Conservation (phyloP, 2,888 invertebrate genomes). For the Eretmocerus hayati region DNA sequence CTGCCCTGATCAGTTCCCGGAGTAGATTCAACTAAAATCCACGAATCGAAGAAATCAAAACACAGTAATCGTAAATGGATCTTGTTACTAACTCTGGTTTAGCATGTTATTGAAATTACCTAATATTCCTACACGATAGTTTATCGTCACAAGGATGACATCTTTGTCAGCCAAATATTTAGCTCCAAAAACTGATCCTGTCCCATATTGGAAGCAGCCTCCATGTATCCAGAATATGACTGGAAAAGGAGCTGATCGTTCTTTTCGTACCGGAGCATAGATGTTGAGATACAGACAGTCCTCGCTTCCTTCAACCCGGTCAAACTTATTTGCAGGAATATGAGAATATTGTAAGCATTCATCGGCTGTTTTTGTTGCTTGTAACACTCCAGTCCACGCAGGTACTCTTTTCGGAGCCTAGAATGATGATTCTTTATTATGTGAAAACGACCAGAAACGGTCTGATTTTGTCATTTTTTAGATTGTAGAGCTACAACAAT, state of each 20-base stretch:
- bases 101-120: slow-evolving; percentile 6
- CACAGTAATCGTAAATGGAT: no score
- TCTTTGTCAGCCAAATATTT: slow-evolving; percentile 57
- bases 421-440: no score
- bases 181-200: slow-evolving; percentile 47
- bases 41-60: no score
- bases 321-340: slow-evolving; percentile 22
- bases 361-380: slow-evolving; percentile 34
- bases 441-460: no score
- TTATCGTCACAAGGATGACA: slow-evolving; percentile 61
- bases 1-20: no score
- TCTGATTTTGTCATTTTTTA: no score
- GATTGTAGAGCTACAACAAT: no score
- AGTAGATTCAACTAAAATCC: no score
- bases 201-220: slow-evolving; percentile 48
- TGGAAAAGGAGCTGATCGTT: slow-evolving; percentile 27
- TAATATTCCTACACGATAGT: slow-evolving; percentile 65
- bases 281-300: slow-evolving; percentile 41
- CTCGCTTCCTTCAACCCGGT: slow-evolving; percentile 35
- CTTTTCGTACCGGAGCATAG: slow-evolving; percentile 31
- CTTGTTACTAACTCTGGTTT: neutral
- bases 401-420: slow-evolving; percentile 33
- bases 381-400: slow-evolving; percentile 33
- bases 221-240: slow-evolving; percentile 42
- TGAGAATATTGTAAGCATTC: slow-evolving; percentile 36